Conservation (phyloP, 2,888 invertebrate genomes). For the Coremacera marginata region DNA sequence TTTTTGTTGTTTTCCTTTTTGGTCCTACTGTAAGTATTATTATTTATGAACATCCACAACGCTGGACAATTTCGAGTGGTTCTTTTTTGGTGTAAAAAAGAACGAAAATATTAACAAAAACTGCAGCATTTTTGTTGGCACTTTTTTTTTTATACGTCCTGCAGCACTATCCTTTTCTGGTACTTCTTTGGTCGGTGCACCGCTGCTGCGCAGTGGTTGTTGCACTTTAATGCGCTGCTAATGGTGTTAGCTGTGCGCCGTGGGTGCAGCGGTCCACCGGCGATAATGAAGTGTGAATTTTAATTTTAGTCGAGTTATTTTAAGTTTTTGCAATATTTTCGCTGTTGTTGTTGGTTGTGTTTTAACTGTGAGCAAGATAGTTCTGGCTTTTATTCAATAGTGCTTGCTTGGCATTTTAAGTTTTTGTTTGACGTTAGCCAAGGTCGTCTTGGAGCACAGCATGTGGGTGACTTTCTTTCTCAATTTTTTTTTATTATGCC, state of each 20-base stretch:
- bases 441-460: constrained; percentile 7
- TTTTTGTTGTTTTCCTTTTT: background rate
- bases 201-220: constrained; percentile 16
- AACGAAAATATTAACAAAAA: background rate
- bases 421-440: background rate
- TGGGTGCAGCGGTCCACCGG: constrained; percentile 46
- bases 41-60: constrained; percentile 33
- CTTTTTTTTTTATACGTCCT: background rate
- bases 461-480: background rate
- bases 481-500: background rate
- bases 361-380: constrained; percentile 43
- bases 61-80: background rate
- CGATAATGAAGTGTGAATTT: constrained; percentile 62
- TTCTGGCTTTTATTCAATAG: constrained; percentile 31
- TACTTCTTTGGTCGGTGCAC: background rate
- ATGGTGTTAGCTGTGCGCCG: constrained; percentile 29
- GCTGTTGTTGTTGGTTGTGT: constrained; percentile 7
- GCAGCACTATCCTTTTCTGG: background rate
- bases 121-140: background rate
- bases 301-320: constrained; percentile 35
- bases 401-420: constrained; percentile 43
- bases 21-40: constrained; percentile 1
- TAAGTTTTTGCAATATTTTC: constrained; percentile 22
- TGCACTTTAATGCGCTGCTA: constrained; percentile 38
- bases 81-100: background rate